Evolutionary conservation across 2,888 invertebrate genomes (phyloP).

Genomic region (Eurytoma californica): DNA sequence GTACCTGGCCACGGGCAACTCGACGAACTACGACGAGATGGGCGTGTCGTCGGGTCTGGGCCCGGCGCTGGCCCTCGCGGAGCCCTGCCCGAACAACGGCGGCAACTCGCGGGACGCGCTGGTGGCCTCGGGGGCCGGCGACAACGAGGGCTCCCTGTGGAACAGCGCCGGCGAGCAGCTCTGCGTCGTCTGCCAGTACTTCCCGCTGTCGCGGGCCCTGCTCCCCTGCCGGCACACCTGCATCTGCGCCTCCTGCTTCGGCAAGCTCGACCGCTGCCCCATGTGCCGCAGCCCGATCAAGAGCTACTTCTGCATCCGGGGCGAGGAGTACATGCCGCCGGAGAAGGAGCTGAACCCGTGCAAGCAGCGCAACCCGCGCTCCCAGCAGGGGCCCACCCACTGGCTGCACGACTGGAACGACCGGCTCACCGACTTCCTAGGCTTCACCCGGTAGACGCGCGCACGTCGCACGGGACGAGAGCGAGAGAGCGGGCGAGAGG

Average conservation of each 20-base stretch:
- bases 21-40: slow-evolving; percentile 77
- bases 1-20: slow-evolving; percentile 84
- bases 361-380: slow-evolving; percentile 71
- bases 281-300: slow-evolving; percentile 90
- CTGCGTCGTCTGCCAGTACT: slow-evolving; percentile 90
- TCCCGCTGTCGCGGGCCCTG: slow-evolving; percentile 85
- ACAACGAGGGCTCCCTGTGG: slow-evolving; percentile 76
- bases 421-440: slow-evolving; percentile 84
- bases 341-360: slow-evolving; percentile 73
- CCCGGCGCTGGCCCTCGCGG: slow-evolving; percentile 76
- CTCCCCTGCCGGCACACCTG: slow-evolving; percentile 91
- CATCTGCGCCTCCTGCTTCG: slow-evolving; percentile 87
- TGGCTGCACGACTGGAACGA: slow-evolving; percentile 82
- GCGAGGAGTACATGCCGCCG: slow-evolving; percentile 83
- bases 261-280: slow-evolving; percentile 89
- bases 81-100: slow-evolving; percentile 74
- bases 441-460: slow-evolving; percentile 78
- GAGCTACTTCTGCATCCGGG: slow-evolving; percentile 89
- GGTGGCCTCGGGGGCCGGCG: slow-evolving; percentile 72
- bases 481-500: not conserved
- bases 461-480: not conserved
- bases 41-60: slow-evolving; percentile 73
- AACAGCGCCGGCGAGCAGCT: slow-evolving; percentile 79
- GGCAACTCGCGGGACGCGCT: slow-evolving; percentile 66
- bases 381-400: slow-evolving; percentile 68